Conservation (phyloP, 2,113 vertebrate genomes). For the Azemiops feae region DNA sequence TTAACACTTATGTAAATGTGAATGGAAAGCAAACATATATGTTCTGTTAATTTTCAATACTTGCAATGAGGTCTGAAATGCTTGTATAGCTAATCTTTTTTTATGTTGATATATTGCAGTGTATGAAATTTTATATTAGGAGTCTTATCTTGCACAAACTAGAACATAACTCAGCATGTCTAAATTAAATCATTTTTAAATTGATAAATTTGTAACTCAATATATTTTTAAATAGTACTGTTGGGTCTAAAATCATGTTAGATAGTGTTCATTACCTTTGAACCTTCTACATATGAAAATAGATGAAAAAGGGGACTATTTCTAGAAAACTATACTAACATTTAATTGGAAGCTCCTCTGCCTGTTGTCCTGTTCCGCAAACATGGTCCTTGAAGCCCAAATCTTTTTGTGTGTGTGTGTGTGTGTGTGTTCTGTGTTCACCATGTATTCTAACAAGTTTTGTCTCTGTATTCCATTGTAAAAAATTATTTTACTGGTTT, state of each 20-base stretch:
- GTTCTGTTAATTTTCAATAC: background rate
- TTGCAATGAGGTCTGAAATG: background rate
- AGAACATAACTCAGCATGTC: background rate
- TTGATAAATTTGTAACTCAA: conserved; percentile 7
- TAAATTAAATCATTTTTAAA: background rate
- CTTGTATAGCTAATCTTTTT: background rate
- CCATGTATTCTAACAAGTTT: conserved; percentile 40
- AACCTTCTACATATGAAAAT: background rate
- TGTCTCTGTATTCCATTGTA: conserved; percentile 53
- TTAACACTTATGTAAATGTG: background rate
- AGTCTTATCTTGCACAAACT: background rate
- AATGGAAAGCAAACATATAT: background rate
- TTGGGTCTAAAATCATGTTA: background rate
- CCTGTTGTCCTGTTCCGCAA: conserved; percentile 13
- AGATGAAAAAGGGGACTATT: background rate
- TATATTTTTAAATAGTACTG: background rate
- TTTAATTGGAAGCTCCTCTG: background rate
- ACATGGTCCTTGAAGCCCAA: conserved; percentile 15
- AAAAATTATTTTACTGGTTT: conserved; percentile 63
- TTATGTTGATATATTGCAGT: background rate
- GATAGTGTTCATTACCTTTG: background rate
- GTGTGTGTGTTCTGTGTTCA: conserved; percentile 18
- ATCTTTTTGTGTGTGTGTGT: background rate
- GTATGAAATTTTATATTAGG: background rate
- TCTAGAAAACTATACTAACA: background rate